These are phyloP conservation scores for Arctia plantaginis DNA, from an alignment of 2,888 invertebrate species.

Conservation along the genomic window DNA sequence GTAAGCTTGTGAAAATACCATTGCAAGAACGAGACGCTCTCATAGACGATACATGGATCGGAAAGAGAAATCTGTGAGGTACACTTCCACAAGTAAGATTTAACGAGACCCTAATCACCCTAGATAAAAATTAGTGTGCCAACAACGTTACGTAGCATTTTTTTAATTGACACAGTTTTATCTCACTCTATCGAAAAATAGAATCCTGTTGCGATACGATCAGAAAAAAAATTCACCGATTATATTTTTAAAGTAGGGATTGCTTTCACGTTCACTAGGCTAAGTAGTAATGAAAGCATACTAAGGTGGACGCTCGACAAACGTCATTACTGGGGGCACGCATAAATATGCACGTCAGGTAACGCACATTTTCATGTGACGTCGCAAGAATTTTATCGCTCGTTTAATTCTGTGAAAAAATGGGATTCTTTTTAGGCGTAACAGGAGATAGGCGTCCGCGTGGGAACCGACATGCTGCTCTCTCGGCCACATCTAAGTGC, in stretches of 20 bases:
- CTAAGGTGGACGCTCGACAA: constrained; percentile 75
- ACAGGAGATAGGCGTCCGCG: constrained; percentile 79
- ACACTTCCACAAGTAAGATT: constrained; percentile 59
- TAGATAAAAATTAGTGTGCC: constrained; percentile 61
- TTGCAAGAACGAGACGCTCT: constrained; percentile 55
- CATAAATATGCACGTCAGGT: constrained; percentile 87
- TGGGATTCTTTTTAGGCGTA: constrained; percentile 81
- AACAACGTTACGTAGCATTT: constrained; percentile 56
- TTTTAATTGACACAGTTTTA: constrained; percentile 72
- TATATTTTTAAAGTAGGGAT: constrained; percentile 75
- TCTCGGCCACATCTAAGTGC: constrained; percentile 78
- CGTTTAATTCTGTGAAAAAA: constrained; percentile 85
- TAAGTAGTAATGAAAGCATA: constrained; percentile 79
- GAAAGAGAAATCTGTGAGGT: constrained; percentile 56
- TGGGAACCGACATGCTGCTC: constrained; percentile 79
- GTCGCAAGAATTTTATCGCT: constrained; percentile 86
- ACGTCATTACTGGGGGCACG: constrained; percentile 84
- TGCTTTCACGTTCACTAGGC: constrained; percentile 70
- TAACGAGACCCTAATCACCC: constrained; percentile 62
- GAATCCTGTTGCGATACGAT: constrained; percentile 73
- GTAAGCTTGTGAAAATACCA: constrained; percentile 65
- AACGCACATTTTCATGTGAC: constrained; percentile 87
- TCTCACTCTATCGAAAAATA: constrained; percentile 64
- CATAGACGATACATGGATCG: constrained; percentile 54
- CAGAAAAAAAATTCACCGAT: constrained; percentile 78